Percentiles rank a stretch among this genome's conserved stretches.
These are phyloP conservation scores for Perithous albicinctus DNA, from an alignment of 2,888 invertebrate species.

Conservation along the genomic window DNA sequence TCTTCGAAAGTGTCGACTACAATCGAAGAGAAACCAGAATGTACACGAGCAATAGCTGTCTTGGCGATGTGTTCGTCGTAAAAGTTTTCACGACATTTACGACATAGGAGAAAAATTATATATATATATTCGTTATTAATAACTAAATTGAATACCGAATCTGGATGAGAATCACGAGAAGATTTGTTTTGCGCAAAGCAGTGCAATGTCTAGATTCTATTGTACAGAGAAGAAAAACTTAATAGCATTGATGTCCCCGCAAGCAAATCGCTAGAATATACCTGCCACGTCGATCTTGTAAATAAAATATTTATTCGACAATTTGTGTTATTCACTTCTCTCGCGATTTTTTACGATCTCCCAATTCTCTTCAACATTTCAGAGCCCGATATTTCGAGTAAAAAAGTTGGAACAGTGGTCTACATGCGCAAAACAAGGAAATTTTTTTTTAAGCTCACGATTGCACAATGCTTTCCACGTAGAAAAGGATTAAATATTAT, in stretches of 20 bases:
- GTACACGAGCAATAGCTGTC: slow-evolving; percentile 1
- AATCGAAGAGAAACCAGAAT: not conserved
- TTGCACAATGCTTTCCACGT: too few species aligned
- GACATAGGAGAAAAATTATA: slow-evolving; percentile 41
- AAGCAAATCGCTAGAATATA: slow-evolving; percentile 16
- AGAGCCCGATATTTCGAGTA: too few species aligned
- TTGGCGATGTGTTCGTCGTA: slow-evolving; percentile 22
- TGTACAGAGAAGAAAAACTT: slow-evolving; percentile 29
- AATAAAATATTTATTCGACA: slow-evolving; percentile 62
- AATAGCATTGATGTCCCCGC: slow-evolving; percentile 31
- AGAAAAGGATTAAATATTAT: too few species aligned
- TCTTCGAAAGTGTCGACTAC: not conserved
- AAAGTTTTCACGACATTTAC: slow-evolving; percentile 23
- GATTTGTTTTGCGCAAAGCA: slow-evolving; percentile 6
- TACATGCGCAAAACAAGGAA: too few species aligned
- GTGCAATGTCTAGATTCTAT: slow-evolving; percentile 20
- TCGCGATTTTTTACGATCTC: too few species aligned
- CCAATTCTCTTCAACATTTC: too few species aligned
- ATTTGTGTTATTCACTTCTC: not conserved
- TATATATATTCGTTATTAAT: slow-evolving; percentile 43
- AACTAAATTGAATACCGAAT: slow-evolving; percentile 10
- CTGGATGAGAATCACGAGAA: not conserved
- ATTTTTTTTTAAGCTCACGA: too few species aligned
- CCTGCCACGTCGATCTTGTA: slow-evolving; percentile 40
- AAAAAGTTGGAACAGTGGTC: too few species aligned